Base-by-base conservation (phyloP, 2,888 invertebrate genomes). In the Coenonympha arcania region DNA sequence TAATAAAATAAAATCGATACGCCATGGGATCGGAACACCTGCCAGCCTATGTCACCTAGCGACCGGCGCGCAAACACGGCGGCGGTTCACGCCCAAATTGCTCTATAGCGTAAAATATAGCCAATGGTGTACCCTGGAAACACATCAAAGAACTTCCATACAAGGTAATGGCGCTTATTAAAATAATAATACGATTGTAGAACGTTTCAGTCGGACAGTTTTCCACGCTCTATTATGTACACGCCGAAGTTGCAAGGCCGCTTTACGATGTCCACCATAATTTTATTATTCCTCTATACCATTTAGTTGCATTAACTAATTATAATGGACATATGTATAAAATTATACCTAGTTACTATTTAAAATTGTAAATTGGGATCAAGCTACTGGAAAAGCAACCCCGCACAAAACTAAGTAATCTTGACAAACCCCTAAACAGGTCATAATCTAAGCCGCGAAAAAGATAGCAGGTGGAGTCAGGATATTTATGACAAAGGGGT, bases 31-130 rank as follows among this genome's bases (percentile, higher is more conserved):
- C 55, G 49, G 56, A 56, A 62, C 78, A 76, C 72, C 73, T 77
- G 79, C 55, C 66, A 59, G 56, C 54, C 28, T 22, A 42, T 55
- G 73, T 79, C 66, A 65, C 76, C 77, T 76, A 76, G 80, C 77
- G 68, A 79, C 80, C 59, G 56, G 54, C n/a, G 51, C 52, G 52
- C 78, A 77, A 80, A 79, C 79, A 79, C 33, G 54, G 52, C 59
- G 48, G 56, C 24, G 34, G 52, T 55, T 53, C 51, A 54, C 61
- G 61, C 62, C 65, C 61, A 65, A 73, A 70, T 71, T 68, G 60
- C 59, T 58, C 48, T 34, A 54, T 48, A 49, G 36, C 41, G 44
- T 34, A 44, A 44, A 44, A 44, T 34, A 34, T 44, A 34, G 22
- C 44, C 44, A 44, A 44, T 44, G 34, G 44, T 44, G 24, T 19